Base-by-base conservation (phyloP, 2,888 invertebrate genomes). In the Dicyrtomina minuta region DNA sequence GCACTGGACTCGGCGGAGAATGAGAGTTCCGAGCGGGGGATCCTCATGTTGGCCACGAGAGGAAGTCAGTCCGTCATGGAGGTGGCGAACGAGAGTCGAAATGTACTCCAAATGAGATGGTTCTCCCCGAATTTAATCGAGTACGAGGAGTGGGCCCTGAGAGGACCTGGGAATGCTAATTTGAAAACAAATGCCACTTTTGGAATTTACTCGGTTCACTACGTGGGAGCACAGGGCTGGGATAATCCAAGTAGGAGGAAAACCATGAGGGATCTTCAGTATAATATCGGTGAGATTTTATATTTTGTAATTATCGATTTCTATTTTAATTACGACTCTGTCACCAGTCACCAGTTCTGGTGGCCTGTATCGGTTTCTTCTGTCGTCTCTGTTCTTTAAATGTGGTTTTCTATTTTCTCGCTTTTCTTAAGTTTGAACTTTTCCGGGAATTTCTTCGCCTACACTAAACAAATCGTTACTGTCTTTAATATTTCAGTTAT, bases 141-240 rank as follows among this genome's bases (percentile, higher is more conserved):
- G 20, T 26, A 58, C 20, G 70, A 70, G 33, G 55, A 65, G 39
- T 59, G 58, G 70, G 65, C 64, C 12, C 17, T 53, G 39, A 41
- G 22, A 33, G 53, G 62, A 43, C 17, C 53, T 2, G 24, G 12
- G 2, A 44, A 22, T 41, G 33, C 27, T 27, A 33, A 46, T 17
- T 17, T 49, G 8, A 46, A 22, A 13, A 46, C n/a, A 20, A 67
- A 67, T 51, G 55, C 67, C 6, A 39, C 66, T 3, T 75, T 74
- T 66, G 78, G 78, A 5, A 46, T 76, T 17, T 78, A 78, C 65
- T 74, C 76, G 0, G 68, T 75, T 2, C 72, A 69, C 41, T 78
- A 72, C 67, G 74, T 75, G 2, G 78, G 78, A n/a, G 66, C 72
- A 3, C 69, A 49, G 1, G 74, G 75, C 6, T 77, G 76, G 76